phyloP scores from a whole-genome alignment of 1,140 invertebrate species.

The Archegozetes longisetosus region DNA sequence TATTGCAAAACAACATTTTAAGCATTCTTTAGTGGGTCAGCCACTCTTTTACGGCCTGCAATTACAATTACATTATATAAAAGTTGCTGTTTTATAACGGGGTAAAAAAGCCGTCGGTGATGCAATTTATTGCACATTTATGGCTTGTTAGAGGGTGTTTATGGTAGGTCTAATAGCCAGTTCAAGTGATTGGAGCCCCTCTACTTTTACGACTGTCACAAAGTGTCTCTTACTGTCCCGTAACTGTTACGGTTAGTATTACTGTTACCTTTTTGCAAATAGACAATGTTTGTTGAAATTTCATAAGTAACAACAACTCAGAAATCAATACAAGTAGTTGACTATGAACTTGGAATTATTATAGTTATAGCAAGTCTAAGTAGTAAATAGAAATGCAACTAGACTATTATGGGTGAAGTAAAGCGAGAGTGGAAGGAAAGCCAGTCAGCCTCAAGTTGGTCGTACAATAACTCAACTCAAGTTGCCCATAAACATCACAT shows the following conservation, averaged over 20 bases:
- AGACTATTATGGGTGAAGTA: too few species aligned
- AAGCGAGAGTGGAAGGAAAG: too few species aligned
- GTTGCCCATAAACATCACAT: background rate
- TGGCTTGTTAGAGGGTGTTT: constrained; percentile 6
- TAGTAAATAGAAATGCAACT: too few species aligned
- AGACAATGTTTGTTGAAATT: background rate
- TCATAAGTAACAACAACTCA: too few species aligned
- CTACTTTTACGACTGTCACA: background rate
- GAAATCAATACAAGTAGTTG: too few species aligned
- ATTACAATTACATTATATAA: background rate
- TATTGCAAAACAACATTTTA: background rate
- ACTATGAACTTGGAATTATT: too few species aligned
- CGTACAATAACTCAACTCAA: background rate
- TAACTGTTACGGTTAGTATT: background rate
- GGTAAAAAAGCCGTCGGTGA: constrained; percentile 5
- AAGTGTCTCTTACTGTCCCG: background rate
- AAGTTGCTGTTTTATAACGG: background rate
- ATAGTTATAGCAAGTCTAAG: too few species aligned
- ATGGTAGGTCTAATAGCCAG: background rate
- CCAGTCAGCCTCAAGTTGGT: background rate
- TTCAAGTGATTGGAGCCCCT: background rate
- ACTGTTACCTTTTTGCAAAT: background rate
- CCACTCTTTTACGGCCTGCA: background rate
- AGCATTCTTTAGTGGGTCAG: background rate
- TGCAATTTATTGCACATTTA: constrained; percentile 15